A percentile compares a stretch with the other conserved stretches of the same genome.
phyloP scores from a whole-genome alignment of 2,797 vertebrate species.

The Pseudochirops cupreus region DNA sequence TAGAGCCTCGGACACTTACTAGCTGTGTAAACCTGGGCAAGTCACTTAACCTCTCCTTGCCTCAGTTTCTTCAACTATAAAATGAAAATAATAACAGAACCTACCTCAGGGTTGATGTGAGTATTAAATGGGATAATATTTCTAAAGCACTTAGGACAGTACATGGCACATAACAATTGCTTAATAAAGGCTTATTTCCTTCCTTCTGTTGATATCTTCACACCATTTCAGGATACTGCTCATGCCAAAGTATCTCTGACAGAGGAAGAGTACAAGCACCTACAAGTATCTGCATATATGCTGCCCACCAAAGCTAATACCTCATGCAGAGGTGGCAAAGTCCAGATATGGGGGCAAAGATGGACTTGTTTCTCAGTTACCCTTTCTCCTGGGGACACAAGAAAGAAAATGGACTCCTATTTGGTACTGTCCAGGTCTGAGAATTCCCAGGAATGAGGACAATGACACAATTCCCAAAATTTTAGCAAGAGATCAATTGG shows the following conservation, averaged over 20 bases:
- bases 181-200: no score
- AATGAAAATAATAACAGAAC: no score
- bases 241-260: neutral
- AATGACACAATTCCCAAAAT: constrained; percentile 19
- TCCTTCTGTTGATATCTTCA: neutral
- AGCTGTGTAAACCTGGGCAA: no score
- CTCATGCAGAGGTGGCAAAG: neutral
- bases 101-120: no score
- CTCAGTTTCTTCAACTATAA: no score
- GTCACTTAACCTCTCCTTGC: no score
- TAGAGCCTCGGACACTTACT: no score
- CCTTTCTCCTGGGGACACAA: neutral
- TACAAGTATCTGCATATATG: no score
- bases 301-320: neutral
- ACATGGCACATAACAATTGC: no score
- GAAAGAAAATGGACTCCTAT: neutral
- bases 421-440: neutral
- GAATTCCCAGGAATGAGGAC: constrained; percentile 40
- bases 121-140: no score
- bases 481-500: neutral
- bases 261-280: neutral
- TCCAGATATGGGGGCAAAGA: neutral
- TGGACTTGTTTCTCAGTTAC: neutral
- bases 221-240: neutral
- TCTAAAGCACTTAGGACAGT: no score